Conservation (phyloP, 2,888 invertebrate species). For the Charanyca ferruginea region DNA sequence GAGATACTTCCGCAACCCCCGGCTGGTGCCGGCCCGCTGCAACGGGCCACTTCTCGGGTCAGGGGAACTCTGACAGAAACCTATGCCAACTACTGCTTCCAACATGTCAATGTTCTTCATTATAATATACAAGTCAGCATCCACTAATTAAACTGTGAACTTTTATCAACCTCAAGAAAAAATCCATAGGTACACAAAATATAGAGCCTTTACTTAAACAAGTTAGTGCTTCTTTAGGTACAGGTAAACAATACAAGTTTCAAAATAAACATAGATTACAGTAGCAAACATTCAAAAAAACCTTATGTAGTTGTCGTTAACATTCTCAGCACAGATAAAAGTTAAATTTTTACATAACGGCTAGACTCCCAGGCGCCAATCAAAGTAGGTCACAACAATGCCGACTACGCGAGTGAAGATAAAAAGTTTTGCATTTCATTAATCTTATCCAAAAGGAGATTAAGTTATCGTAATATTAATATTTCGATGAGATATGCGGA, state of each 20-base stretch:
- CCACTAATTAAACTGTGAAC: no score
- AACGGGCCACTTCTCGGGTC: no score
- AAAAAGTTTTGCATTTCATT: slow-evolving; percentile 34
- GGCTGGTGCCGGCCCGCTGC: no score
- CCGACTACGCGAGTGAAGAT: slow-evolving; percentile 12
- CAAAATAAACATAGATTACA: no score
- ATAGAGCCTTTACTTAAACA: neutral
- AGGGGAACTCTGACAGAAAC: no score
- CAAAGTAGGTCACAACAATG: slow-evolving; percentile 37
- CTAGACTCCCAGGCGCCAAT: slow-evolving; percentile 35
- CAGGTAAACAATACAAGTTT: no score
- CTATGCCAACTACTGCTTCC: no score
- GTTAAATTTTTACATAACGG: slow-evolving; percentile 12
- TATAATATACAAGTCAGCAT: no score
- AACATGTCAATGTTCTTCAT: neutral
- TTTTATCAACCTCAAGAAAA: no score
- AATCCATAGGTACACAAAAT: no score
- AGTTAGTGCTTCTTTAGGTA: neutral
- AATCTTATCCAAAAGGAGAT: slow-evolving; percentile 31
- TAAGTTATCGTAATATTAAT: slow-evolving; percentile 44
- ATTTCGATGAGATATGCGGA: slow-evolving; percentile 37
- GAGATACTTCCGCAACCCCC: no score
- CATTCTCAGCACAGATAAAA: neutral
- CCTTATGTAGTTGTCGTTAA: neutral
- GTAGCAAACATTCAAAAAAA: neutral